Evolutionary conservation across 1,140 invertebrate species (phyloP).

Genomic region (Cotesia typhae): DNA sequence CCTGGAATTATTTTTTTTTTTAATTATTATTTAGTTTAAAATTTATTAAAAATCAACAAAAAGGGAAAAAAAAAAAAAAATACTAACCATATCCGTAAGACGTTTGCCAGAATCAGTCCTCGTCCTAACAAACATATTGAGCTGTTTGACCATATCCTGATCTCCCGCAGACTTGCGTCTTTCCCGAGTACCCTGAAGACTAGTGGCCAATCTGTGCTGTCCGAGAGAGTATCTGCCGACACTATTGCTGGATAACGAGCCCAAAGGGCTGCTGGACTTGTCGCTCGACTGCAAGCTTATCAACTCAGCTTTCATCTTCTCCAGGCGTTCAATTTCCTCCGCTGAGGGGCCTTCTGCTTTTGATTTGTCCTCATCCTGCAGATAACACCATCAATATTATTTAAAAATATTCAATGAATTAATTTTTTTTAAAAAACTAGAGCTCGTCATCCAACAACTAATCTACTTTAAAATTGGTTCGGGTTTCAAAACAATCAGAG

Average conservation of each 20-base stretch:
- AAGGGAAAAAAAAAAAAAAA: conserved; percentile 24
- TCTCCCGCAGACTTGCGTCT: conserved; percentile 77
- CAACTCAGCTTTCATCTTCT: conserved; percentile 67
- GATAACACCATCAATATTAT: not conserved
- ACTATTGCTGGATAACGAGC: conserved; percentile 67
- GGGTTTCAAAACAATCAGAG: not conserved
- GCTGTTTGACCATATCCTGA: conserved; percentile 74
- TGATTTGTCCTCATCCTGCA: conserved; percentile 74
- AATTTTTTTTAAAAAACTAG: conserved; percentile 1
- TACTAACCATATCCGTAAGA: conserved; percentile 77
- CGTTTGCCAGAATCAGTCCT: conserved; percentile 86
- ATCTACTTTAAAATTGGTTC: conserved; percentile 9
- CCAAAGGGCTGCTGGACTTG: conserved; percentile 61
- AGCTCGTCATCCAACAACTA: not conserved
- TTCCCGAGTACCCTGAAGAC: conserved; percentile 68
- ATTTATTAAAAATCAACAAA: not conserved
- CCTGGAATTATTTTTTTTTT: conserved; percentile 60
- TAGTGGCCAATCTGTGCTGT: conserved; percentile 61
- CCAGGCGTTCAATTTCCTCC: conserved; percentile 71
- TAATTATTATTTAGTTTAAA: not conserved
- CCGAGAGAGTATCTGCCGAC: conserved; percentile 71
- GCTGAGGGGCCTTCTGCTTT: conserved; percentile 71
- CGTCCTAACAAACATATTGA: conserved; percentile 81
- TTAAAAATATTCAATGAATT: too few relatives aligned
- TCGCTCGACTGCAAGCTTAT: conserved; percentile 59